phyloP scores from a whole-genome alignment of 2,797 vertebrate genomes.

The Gambusia yucatana region DNA sequence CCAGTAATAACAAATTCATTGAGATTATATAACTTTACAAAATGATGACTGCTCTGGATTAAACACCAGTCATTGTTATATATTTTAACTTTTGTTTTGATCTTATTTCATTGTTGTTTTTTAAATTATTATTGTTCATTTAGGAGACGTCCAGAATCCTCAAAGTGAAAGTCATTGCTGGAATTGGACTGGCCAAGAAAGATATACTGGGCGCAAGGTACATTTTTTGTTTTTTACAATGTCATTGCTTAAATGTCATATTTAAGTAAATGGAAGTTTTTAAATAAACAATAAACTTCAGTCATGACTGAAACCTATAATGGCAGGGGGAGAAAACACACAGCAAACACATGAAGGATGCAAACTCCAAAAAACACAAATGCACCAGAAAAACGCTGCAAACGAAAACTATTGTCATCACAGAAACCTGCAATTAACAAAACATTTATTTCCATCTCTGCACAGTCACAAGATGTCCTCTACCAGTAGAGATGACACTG shows the following conservation, averaged over 20 bases:
- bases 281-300: background rate
- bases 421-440: background rate
- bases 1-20: background rate
- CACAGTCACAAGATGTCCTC: background rate
- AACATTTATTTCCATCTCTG: background rate
- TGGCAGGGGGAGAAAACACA: background rate
- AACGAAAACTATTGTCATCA: background rate
- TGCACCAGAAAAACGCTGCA: background rate
- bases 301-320: background rate
- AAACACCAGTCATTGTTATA: background rate
- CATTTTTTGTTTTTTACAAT: constrained; percentile 10
- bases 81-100: background rate
- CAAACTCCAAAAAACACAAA: background rate
- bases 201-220: constrained; percentile 96
- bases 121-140: constrained; percentile 34
- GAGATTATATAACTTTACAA: background rate
- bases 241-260: background rate
- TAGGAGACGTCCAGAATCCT: constrained; percentile 88
- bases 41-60: background rate
- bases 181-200: constrained; percentile 94
- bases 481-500: background rate
- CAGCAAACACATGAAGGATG: background rate
- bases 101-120: background rate
- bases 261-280: background rate
- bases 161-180: constrained; percentile 90